Base-by-base conservation (phyloP, 2,888 invertebrate genomes). In the Caenorhabditis sp. region DNA sequence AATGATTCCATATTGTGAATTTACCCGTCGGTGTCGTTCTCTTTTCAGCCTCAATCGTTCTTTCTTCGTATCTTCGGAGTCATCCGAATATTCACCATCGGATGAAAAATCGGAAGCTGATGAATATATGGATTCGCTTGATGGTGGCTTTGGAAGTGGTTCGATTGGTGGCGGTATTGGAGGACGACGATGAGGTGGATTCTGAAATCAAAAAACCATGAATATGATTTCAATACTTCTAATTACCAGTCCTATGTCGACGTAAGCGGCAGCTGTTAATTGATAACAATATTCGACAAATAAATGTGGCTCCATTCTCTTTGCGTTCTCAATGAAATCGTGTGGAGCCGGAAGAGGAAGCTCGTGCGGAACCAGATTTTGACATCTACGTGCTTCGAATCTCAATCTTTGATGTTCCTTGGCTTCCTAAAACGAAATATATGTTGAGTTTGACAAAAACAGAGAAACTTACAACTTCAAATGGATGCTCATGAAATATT, bases 251-350 rank as follows among this genome's bases (percentile, higher is more conserved):
- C 73, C 73, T 31, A 59, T 60, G 49, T 73, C 73, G 2, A 65
- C 26, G 58, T 73, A 73, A n/a, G 68, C 73, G 25, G 68, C 73
- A 14, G 73, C 73, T 2, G 73, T 73, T 43, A 73, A 25, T 31
- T 73, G 68, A 63, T 73, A 73, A 27, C 73, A 73, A 38, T 73
- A 73, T 58, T 73, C 73, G n/a, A 73, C 49, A 53, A 69, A 73
- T 17, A 69, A 20, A 57, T 73, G 73, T n/a, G 73, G 73, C 21
- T 69, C 68, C 73, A 73, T 66, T 21, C 69, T 59, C 52, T 69
- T 73, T 17, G 69, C 69, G 36, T 73, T 73, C 21, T 63, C 66
- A 62, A 73, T 69, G 52, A 73, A 73, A 26, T 68, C 69, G 36
- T 73, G 73, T 14, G 73, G 73, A 8, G 73, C 59, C 17, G 73